Conservation (phyloP, 2,113 vertebrate species). For the Alaudala cheleensis region DNA sequence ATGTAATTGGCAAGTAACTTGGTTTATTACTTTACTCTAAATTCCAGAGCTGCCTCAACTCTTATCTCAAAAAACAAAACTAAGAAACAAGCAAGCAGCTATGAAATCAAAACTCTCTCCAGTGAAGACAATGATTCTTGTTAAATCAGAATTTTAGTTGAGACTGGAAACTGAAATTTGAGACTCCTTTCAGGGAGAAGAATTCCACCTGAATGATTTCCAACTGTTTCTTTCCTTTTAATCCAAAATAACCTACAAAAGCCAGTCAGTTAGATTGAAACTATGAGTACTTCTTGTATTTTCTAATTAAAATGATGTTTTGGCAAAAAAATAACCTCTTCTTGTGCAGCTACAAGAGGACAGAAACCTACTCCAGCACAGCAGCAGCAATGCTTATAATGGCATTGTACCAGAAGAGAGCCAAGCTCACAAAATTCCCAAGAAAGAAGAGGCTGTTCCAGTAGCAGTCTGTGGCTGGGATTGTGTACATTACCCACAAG, state of each 20-base stretch:
- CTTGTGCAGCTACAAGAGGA: background rate
- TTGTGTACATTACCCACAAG: background rate
- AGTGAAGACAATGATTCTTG: background rate
- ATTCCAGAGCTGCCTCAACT: background rate
- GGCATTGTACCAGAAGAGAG: slow-evolving; percentile 10
- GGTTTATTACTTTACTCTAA: background rate
- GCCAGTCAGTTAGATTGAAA: background rate
- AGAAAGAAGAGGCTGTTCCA: slow-evolving; percentile 15
- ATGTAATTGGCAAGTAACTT: background rate
- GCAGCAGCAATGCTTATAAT: slow-evolving; percentile 8
- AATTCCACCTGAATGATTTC: background rate
- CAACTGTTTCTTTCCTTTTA: background rate
- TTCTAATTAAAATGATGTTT: background rate
- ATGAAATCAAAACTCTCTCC: background rate
- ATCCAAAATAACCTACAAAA: background rate
- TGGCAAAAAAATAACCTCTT: background rate
- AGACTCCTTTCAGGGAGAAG: background rate
- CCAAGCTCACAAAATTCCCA: slow-evolving; percentile 22
- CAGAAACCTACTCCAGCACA: background rate
- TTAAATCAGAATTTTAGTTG: background rate
- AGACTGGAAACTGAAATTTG: background rate
- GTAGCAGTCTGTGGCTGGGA: background rate
- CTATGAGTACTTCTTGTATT: background rate
- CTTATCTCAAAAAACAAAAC: background rate
- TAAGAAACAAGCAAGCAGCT: background rate